These are phyloP conservation scores for Sander lucioperca DNA, from an alignment of 2,113 vertebrate species.

Conservation along the genomic window DNA sequence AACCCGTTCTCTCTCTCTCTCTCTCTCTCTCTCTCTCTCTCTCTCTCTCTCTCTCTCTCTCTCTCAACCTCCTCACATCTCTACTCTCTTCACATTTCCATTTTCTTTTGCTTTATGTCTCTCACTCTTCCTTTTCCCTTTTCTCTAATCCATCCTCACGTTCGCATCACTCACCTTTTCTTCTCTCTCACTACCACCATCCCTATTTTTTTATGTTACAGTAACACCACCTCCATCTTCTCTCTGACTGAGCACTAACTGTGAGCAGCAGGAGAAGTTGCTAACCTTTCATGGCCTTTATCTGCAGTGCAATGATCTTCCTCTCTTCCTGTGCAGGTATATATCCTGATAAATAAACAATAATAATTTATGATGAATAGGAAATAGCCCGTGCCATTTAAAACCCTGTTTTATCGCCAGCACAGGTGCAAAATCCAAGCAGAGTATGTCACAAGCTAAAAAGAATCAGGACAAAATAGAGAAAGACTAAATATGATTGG, in stretches of 20 bases:
- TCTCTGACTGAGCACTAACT: slow-evolving; percentile 43
- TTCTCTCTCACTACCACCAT: neutral
- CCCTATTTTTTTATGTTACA: neutral
- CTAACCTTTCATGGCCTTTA: slow-evolving; percentile 81
- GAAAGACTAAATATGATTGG: neutral
- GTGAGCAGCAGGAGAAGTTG: slow-evolving; percentile 65
- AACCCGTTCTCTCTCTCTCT: neutral
- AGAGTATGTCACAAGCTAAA: neutral
- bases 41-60: slow-evolving; percentile 5
- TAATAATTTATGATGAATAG: neutral
- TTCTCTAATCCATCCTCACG: neutral
- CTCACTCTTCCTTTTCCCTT: neutral
- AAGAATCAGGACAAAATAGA: neutral
- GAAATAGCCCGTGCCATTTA: neutral
- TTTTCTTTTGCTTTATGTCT: slow-evolving; percentile 5
- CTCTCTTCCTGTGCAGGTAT: slow-evolving; percentile 30
- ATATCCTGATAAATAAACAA: slow-evolving; percentile 67
- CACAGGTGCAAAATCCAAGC: neutral
- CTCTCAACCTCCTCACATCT: slow-evolving; percentile 29
- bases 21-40: neutral
- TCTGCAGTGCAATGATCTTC: slow-evolving; percentile 33
- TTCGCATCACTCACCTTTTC: slow-evolving; percentile 11
- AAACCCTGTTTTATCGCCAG: neutral
- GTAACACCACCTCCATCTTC: neutral
- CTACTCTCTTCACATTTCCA: slow-evolving; percentile 21